phyloP scores from a whole-genome alignment of 2,888 invertebrate species.

The Cerceris ruficornis region DNA sequence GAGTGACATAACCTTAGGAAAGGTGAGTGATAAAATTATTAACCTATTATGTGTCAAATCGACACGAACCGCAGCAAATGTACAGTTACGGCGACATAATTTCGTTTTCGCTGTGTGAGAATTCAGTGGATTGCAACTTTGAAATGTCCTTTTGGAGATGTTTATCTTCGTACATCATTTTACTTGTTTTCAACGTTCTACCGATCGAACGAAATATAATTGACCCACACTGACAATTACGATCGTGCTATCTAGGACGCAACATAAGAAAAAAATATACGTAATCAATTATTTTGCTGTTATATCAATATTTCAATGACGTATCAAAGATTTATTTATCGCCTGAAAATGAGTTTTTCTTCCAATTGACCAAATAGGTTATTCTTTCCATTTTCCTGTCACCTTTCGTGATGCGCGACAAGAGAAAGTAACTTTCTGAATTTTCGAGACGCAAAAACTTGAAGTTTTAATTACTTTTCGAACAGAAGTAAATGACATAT shows the following conservation, averaged over 20 bases:
- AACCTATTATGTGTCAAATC: constrained; percentile 2
- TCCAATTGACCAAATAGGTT: too few relatives aligned
- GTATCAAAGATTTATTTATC: too few relatives aligned
- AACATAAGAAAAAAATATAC: too few relatives aligned
- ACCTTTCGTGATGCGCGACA: neutral
- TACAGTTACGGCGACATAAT: neutral
- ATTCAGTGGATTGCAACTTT: too few relatives aligned
- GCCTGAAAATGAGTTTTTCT: too few relatives aligned
- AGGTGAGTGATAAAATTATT: constrained; percentile 34
- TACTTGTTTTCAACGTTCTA: neutral
- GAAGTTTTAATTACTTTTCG: neutral
- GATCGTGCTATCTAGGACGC: neutral
- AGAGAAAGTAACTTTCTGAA: neutral
- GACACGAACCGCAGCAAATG: neutral
- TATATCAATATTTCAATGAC: too few relatives aligned
- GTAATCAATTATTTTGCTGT: too few relatives aligned
- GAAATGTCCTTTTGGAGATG: too few relatives aligned
- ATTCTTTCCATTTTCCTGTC: too few relatives aligned
- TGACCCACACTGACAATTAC: neutral
- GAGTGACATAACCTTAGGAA: constrained; percentile 55
- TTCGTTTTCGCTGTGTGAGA: neutral
- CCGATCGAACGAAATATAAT: neutral
- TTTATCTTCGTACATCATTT: neutral
- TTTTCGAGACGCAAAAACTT: neutral
- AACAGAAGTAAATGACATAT: constrained; percentile 39